phyloP scores from a whole-genome alignment of 2,888 invertebrate species.

The Mythimna vitellina region DNA sequence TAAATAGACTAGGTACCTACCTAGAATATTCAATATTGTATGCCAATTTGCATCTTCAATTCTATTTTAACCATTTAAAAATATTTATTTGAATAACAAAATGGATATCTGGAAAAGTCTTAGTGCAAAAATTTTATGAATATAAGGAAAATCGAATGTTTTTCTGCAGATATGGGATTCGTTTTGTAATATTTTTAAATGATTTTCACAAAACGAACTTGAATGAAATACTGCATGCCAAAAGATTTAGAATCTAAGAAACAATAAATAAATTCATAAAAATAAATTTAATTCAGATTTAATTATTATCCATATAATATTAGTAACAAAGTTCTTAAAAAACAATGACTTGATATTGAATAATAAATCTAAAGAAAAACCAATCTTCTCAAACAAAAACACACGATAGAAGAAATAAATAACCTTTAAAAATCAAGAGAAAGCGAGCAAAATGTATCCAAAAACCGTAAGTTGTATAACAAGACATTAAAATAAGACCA shows the following conservation, averaged over 20 bases:
- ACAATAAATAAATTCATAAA: background rate
- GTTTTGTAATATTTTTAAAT: background rate
- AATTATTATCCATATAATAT: too few species aligned
- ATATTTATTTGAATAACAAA: background rate
- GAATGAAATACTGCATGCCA: background rate
- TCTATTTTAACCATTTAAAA: background rate
- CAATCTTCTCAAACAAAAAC: background rate
- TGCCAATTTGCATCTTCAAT: conserved; percentile 30
- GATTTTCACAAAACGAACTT: too few species aligned
- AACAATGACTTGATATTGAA: background rate
- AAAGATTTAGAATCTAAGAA: background rate
- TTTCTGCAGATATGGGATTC: background rate
- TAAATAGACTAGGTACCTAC: background rate
- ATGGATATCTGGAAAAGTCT: too few species aligned
- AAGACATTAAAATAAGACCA: conserved; percentile 34
- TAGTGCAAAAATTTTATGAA: too few species aligned
- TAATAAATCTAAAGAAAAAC: background rate
- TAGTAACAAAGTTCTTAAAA: too few species aligned
- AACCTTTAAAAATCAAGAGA: conserved; percentile 19
- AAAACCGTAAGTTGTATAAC: conserved; percentile 17
- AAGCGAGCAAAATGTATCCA: conserved; percentile 17
- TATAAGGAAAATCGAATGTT: background rate
- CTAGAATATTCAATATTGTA: conserved; percentile 2
- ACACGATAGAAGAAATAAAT: background rate
- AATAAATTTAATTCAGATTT: too few species aligned